phyloP scores from a whole-genome alignment of 2,888 invertebrate species.

The Cryptocephalus primarius region DNA sequence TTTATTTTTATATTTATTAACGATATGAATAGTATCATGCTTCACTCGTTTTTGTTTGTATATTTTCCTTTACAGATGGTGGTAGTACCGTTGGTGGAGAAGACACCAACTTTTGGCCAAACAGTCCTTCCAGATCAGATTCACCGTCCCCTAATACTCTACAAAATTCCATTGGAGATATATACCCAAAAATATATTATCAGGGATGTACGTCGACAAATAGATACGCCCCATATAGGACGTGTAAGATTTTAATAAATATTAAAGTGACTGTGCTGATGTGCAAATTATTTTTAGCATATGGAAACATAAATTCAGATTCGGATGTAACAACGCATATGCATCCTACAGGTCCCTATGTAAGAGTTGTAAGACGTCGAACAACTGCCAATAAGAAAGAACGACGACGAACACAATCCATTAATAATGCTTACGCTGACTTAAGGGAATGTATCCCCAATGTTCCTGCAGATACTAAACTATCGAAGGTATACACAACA shows the following conservation, averaged over 20 bases:
- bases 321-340: conserved; percentile 10
- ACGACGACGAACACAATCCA: conserved; percentile 80
- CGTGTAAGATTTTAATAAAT: conserved; percentile 1
- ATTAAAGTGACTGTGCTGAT: background rate
- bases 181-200: conserved; percentile 28
- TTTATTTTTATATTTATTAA: no score
- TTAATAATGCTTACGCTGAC: conserved; percentile 90
- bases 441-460: conserved; percentile 91
- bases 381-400: conserved; percentile 94
- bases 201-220: conserved; percentile 16
- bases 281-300: conserved; percentile 9
- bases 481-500: conserved; percentile 65
- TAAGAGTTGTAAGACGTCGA: conserved; percentile 61
- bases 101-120: conserved; percentile 34
- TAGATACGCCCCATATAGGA: conserved; percentile 13
- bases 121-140: conserved; percentile 30
- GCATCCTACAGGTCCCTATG: conserved; percentile 31
- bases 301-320: conserved; percentile 10
- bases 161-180: conserved; percentile 23
- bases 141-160: conserved; percentile 25
- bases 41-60: conserved; percentile 3
- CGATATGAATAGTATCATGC: background rate
- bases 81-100: conserved; percentile 26
- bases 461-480: conserved; percentile 89
- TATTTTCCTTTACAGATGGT: conserved; percentile 15